Percentiles rank a stretch among this genome's conserved stretches.
These are phyloP conservation scores for Caenorhabditis panamensis DNA, from an alignment of 2,888 invertebrate species.

Conservation along the genomic window DNA sequence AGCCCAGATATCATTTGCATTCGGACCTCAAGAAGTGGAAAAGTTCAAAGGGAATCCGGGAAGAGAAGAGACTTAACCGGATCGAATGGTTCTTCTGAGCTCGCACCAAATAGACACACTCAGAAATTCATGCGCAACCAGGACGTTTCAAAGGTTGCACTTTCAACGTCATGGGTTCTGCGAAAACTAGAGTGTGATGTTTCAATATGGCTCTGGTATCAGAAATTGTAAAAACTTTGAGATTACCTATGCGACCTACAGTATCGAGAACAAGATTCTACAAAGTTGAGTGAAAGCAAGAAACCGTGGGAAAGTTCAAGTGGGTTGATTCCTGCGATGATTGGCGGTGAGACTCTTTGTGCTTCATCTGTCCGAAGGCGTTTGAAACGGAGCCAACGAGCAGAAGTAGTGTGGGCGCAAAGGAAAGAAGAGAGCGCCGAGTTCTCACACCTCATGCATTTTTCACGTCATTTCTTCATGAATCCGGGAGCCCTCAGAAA, in stretches of 20 bases:
- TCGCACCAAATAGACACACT: not conserved
- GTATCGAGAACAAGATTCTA: not conserved
- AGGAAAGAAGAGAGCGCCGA: conserved; percentile 15
- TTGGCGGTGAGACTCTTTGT: conserved; percentile 1
- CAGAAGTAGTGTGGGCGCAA: conserved; percentile 15
- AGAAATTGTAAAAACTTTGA: too few relatives aligned
- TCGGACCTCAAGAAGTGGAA: not conserved
- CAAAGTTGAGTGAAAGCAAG: not conserved
- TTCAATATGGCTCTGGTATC: too few relatives aligned
- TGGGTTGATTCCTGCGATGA: conserved; percentile 12
- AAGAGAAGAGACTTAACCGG: not conserved
- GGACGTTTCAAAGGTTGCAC: not conserved
- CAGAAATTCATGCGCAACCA: conserved; percentile 14
- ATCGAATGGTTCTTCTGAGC: not conserved
- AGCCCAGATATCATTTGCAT: conserved; percentile 15
- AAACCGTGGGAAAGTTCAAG: conserved; percentile 22
- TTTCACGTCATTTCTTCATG: conserved; percentile 55
- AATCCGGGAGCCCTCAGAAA: conserved; percentile 36
- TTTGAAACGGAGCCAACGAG: conserved; percentile 15
- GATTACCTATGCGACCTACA: too few relatives aligned
- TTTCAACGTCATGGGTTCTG: not conserved
- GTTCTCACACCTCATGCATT: conserved; percentile 60
- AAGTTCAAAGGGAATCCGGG: not conserved
- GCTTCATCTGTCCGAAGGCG: conserved; percentile 26
- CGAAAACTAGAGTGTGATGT: not conserved